Base-by-base conservation (phyloP, 2,797 vertebrate species). In the Diplodus sargus region DNA sequence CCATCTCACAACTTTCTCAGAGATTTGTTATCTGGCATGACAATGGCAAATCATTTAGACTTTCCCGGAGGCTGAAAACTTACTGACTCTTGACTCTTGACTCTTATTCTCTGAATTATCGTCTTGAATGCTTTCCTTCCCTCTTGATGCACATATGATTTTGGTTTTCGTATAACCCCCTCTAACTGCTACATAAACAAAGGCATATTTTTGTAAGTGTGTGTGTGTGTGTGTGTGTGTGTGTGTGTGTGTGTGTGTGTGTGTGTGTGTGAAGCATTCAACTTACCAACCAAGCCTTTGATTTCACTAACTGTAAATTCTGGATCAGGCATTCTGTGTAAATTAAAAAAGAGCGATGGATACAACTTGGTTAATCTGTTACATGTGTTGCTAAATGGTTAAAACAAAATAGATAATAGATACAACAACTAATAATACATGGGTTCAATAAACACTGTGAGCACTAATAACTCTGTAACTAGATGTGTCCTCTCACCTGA, bases 261-360 rank as follows among this genome's bases (percentile, higher is more conserved):
- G 1, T 45, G 42, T 30, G 16, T 51, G 3, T 48, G 28, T 54
- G 1, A 39, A 34, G 25, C 17, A 22, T 67, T 67, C n/a, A 17
- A 97, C 98, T 98, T 95, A 99, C 98, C 98, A 88, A 99, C 97
- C 80, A 99, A 94, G 78, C 97, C 96, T 94, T 99, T 99, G 90
- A 99, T 97, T 72, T 99, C 98, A 90, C 97, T 96, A 54, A 98
- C 96, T 23, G 96, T 97, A 88, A 99, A 98, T 82, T 98, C 97
- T 12, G 96, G 95, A 87, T 97, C 97, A 42, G 98, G 98, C 97
- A 99, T 99, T 88, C 98, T 99, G 85, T 25, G 72, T 34, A 51
- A 76, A 81, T 73, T 13, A 85, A 85, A 89, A 66, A 17, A 23
- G 64, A 80, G 60, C 39, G 49, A 39, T 16, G 30, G 39, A 87